These are phyloP conservation scores for Gastracanthus pulcherrimus DNA, from an alignment of 2,888 invertebrate species.

Conservation along the genomic window DNA sequence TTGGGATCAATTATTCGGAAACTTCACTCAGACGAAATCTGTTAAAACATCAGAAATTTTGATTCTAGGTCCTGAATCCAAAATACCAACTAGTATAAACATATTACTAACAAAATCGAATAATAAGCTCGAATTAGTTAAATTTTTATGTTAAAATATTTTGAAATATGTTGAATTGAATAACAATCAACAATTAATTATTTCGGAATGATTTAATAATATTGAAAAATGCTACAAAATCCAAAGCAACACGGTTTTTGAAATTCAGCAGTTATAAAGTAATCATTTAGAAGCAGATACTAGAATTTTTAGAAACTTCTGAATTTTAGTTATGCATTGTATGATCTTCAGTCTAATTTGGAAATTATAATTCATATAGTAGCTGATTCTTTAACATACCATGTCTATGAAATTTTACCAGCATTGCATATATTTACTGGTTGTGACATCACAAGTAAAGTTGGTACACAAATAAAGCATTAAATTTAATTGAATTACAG, in stretches of 20 bases:
- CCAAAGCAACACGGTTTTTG: background rate
- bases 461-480: too few species aligned
- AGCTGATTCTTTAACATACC: too few species aligned
- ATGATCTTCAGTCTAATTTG: background rate
- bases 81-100: background rate
- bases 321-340: background rate
- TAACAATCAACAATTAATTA: background rate
- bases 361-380: background rate
- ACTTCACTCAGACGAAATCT: background rate
- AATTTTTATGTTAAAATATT: constrained; percentile 1
- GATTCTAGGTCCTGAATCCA: background rate
- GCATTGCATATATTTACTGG: too few species aligned
- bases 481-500: too few species aligned
- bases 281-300: constrained; percentile 9
- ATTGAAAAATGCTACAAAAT: background rate
- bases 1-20: background rate
- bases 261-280: background rate
- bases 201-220: background rate
- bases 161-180: background rate
- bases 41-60: background rate
- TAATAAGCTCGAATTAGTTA: constrained; percentile 3
- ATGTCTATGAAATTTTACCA: too few species aligned
- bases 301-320: too few species aligned
- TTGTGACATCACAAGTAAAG: too few species aligned
- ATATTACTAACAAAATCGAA: background rate